Evolutionary conservation across 1,140 invertebrate genomes (phyloP).

Genomic region (Trichonephila clavata): DNA sequence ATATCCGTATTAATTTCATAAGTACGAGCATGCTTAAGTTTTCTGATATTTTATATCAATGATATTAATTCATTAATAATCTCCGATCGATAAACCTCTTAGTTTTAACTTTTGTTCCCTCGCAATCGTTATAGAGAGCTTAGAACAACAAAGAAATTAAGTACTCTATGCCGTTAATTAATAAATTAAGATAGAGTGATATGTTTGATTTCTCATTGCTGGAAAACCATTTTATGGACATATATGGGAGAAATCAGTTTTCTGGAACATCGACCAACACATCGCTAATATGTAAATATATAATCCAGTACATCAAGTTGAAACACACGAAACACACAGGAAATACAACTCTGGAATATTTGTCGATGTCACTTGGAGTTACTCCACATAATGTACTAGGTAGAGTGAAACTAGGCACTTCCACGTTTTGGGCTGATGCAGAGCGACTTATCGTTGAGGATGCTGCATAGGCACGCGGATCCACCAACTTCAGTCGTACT

Average conservation of each 20-base stretch:
- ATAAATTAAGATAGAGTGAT: neutral
- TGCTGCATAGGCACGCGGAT: conserved; percentile 60
- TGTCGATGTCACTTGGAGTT: conserved; percentile 97
- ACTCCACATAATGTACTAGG: conserved; percentile 93
- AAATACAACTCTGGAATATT: conserved; percentile 97
- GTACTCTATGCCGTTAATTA: neutral
- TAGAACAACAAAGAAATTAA: neutral
- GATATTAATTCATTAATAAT: neutral
- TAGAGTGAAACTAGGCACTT: conserved; percentile 83
- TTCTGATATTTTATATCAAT: neutral
- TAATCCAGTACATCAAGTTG: conserved; percentile 99
- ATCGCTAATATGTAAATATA: conserved; percentile 97
- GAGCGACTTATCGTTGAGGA: conserved; percentile 65
- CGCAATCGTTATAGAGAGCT: too few relatives aligned
- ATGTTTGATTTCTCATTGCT: conserved; percentile 44
- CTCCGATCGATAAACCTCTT: neutral
- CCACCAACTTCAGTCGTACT: conserved; percentile 76
- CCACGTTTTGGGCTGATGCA: conserved; percentile 65
- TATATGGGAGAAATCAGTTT: conserved; percentile 3
- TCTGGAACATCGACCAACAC: conserved; percentile 86
- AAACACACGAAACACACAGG: conserved; percentile 98
- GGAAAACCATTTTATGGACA: neutral
- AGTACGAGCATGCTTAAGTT: too few relatives aligned
- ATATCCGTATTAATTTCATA: neutral
- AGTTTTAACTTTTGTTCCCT: neutral